Evolutionary conservation across 2,797 vertebrate genomes (phyloP).

Genomic region (Ateles fusciceps): DNA sequence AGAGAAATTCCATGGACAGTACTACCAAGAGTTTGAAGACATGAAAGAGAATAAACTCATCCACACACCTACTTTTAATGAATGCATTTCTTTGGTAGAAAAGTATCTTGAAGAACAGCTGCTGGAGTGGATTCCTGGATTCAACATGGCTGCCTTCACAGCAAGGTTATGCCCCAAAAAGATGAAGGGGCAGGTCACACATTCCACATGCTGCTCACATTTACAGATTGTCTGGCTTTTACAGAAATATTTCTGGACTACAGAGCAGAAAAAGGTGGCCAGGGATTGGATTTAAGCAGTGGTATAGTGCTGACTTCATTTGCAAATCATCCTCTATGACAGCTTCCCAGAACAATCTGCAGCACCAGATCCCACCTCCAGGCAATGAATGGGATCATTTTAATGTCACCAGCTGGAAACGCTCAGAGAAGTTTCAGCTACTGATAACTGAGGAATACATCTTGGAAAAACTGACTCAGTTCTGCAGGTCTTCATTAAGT

Average conservation of each 20-base stretch:
- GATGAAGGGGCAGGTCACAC: background rate
- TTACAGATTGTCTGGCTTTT: background rate
- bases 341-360: background rate
- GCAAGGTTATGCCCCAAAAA: background rate
- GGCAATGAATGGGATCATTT: background rate
- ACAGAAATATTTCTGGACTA: background rate
- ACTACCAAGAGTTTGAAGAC: background rate
- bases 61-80: background rate
- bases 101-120: background rate
- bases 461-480: background rate
- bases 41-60: background rate
- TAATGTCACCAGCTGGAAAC: background rate
- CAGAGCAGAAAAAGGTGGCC: background rate
- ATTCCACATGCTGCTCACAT: background rate
- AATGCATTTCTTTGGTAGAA: background rate
- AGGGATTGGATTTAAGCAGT: background rate
- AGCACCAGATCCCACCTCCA: background rate
- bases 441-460: background rate
- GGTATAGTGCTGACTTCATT: background rate
- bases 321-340: background rate
- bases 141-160: background rate
- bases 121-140: background rate
- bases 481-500: background rate
- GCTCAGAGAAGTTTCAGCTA: background rate
- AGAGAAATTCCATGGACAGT: background rate